Conservation (phyloP, 2,797 vertebrate species). For the Halcyon leucocephala region DNA sequence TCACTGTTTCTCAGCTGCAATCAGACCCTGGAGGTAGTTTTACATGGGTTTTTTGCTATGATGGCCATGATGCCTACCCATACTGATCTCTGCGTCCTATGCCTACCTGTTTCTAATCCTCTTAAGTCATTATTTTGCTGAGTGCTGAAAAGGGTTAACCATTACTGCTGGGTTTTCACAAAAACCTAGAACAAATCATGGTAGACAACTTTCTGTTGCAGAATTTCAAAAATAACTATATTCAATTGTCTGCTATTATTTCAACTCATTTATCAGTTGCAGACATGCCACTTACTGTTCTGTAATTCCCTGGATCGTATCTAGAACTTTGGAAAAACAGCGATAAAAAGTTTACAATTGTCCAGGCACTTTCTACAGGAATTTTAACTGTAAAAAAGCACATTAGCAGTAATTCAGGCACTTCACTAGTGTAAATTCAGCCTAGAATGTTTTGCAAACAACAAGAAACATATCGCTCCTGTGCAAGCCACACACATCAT, state of each 20-base stretch:
- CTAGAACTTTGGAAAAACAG: background rate
- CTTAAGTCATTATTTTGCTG: background rate
- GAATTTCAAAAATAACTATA: background rate
- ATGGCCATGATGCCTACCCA: background rate
- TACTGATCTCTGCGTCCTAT: background rate
- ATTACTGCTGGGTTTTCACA: background rate
- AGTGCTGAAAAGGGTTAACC: background rate
- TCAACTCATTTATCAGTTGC: conserved; percentile 17
- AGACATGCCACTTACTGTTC: background rate
- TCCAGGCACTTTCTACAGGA: background rate
- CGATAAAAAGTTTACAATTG: background rate
- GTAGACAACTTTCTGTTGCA: background rate
- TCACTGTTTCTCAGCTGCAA: background rate
- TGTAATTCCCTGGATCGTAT: background rate
- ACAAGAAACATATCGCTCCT: background rate
- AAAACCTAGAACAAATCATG: background rate
- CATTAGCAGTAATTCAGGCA: background rate
- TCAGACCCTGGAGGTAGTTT: background rate
- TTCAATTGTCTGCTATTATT: background rate
- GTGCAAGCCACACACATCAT: background rate
- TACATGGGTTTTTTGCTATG: background rate
- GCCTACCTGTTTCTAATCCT: background rate
- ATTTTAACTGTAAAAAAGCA: background rate
- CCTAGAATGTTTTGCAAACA: background rate
- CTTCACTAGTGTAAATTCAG: background rate